These are phyloP conservation scores for Drosophila arawakana DNA, from an alignment of 1,140 invertebrate species.

Conservation along the genomic window DNA sequence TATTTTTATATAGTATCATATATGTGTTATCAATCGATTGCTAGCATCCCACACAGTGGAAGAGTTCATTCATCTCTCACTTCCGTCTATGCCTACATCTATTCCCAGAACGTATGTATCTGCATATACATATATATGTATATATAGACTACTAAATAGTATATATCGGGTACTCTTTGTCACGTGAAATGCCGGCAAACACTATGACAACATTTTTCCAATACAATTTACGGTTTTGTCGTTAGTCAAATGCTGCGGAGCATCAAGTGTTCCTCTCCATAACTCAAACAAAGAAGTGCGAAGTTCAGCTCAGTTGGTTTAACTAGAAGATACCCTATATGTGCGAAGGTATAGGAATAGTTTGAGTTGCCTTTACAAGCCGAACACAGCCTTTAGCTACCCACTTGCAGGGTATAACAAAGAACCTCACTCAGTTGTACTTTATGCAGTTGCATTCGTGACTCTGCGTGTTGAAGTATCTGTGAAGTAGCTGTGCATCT, in stretches of 20 bases:
- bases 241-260: conserved; percentile 69
- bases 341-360: no score
- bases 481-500: neutral
- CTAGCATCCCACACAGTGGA: conserved; percentile 5
- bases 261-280: conserved; percentile 3
- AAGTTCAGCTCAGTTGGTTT: conserved; percentile 21
- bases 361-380: neutral
- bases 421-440: conserved; percentile 26
- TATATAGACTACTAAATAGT: conserved; percentile 1
- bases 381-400: neutral
- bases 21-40: conserved; percentile 44
- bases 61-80: conserved; percentile 43
- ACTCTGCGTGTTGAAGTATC: no score
- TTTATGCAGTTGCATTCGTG: neutral
- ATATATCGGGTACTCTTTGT: conserved; percentile 40
- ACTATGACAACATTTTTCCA: conserved; percentile 33
- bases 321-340: neutral
- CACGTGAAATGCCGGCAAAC: conserved; percentile 56
- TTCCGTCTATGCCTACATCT: conserved; percentile 9
- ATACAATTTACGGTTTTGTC: conserved; percentile 66
- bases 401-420: conserved; percentile 13
- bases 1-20: neutral
- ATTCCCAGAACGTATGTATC: neutral
- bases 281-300: conserved; percentile 16
- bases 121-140: conserved; percentile 2